phyloP scores from a whole-genome alignment of 2,797 vertebrate genomes.

The Chaenodraco wilsoni region DNA sequence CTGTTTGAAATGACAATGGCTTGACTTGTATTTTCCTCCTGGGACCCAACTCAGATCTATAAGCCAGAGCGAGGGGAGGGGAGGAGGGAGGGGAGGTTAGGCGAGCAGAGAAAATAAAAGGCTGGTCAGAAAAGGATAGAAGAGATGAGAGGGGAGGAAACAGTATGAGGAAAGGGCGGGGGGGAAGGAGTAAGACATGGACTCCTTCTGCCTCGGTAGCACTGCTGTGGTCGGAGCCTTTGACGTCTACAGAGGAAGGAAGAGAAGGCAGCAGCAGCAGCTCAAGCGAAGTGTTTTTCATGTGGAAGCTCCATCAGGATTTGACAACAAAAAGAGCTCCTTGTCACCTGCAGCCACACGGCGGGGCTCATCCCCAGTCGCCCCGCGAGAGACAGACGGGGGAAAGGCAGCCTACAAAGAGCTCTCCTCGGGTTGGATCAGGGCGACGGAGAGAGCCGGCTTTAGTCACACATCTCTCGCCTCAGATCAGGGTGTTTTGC shows the following conservation, averaged over 20 bases:
- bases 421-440: slow-evolving; percentile 76
- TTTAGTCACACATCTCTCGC: slow-evolving; percentile 77
- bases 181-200: slow-evolving; percentile 40
- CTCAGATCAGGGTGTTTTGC: slow-evolving; percentile 81
- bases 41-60: slow-evolving; percentile 82
- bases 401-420: slow-evolving; percentile 75
- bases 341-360: slow-evolving; percentile 82
- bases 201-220: slow-evolving; percentile 65
- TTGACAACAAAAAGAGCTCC: slow-evolving; percentile 79
- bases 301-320: slow-evolving; percentile 77
- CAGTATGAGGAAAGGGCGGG: slow-evolving; percentile 30
- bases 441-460: slow-evolving; percentile 79
- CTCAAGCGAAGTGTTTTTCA: slow-evolving; percentile 76
- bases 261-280: slow-evolving; percentile 43
- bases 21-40: slow-evolving; percentile 83
- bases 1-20: slow-evolving; percentile 87
- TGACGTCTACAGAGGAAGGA: slow-evolving; percentile 72
- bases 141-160: slow-evolving; percentile 42
- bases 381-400: slow-evolving; percentile 49
- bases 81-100: slow-evolving; percentile 24
- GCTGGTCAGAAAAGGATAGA: slow-evolving; percentile 62
- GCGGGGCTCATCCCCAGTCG: slow-evolving; percentile 72
- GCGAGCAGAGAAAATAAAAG: slow-evolving; percentile 58
- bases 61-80: slow-evolving; percentile 61
- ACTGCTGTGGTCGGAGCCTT: slow-evolving; percentile 64